Evolutionary conservation across 2,113 vertebrate species (phyloP).

Genomic region (Silurus asotus): DNA sequence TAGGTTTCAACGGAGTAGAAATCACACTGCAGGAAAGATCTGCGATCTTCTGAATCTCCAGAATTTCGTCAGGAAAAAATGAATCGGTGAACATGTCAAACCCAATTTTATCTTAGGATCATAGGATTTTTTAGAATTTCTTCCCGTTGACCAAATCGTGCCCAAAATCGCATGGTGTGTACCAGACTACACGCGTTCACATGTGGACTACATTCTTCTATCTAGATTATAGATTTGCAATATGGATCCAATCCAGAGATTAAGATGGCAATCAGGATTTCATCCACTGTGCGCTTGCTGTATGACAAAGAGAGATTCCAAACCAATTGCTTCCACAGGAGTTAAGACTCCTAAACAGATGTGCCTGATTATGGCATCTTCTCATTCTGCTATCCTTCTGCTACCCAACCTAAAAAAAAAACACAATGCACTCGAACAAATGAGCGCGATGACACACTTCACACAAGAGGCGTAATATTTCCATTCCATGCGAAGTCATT

Average conservation of each 20-base stretch:
- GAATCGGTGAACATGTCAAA: no score
- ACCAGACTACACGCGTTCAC: background rate
- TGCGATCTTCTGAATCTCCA: no score
- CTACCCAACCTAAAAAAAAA: background rate
- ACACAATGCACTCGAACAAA: background rate
- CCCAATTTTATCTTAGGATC: no score
- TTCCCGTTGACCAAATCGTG: no score
- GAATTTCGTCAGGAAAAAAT: no score
- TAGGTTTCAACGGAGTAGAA: no score
- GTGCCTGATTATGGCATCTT: background rate
- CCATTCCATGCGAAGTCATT: background rate
- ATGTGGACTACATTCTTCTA: background rate
- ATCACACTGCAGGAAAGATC: no score
- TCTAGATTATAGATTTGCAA: background rate
- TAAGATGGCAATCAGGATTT: background rate
- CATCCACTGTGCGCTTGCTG: background rate
- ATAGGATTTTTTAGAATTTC: no score
- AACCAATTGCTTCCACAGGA: background rate
- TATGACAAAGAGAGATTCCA: background rate
- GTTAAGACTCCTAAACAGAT: background rate
- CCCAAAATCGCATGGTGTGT: no score
- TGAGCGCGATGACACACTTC: background rate
- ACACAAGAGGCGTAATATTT: background rate
- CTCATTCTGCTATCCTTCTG: background rate
- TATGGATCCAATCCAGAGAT: background rate